Evolutionary conservation across 2,888 invertebrate species (phyloP), one percentile per base, ranked within the genome.

Genomic region (Phaonia tiefii): DNA sequence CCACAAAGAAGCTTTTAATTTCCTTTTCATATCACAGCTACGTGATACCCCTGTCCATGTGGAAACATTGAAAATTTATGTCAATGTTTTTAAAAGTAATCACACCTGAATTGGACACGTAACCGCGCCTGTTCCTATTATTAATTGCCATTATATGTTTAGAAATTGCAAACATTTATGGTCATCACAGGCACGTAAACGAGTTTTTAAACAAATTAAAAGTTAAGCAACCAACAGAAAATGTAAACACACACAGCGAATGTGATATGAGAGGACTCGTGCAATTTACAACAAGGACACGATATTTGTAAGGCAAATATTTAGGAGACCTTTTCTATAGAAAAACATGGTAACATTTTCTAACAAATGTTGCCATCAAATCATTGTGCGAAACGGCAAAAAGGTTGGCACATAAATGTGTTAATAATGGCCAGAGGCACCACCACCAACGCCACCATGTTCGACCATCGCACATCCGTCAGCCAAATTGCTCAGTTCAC

Each of bases 361-460:
- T 22, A 31, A 44, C 31, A 71, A 22, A 31, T 51, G 26, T 58
- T n/a, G 26, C 20, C 17, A 49, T 22, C 49, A 15, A n/a, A 26
- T 49, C 58, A 58, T 74, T 75, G 80, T 66, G 77, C 80, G 67
- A 81, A 81, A 81, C 78, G 58, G 71, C 78, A 78, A 81, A 81
- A 78, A 81, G 80, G 77, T 81, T 81, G 75, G 71, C 77, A 81
- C 78, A 81, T 78, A 75, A 78, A 81, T 72, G 80, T 81, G 77
- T 78, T 81, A 81, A 81, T 78, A 81, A 69, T 60, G 31, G 54
- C 70, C 65, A 39, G 44, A 70, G 60, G 58, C 67, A 73, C 51
- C 54, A 74, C 13, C n/a, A 15, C 25, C 63, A 5, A 49, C 49
- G 4, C 49, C 8, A 31, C 8, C 31, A 3, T 5, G 31, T 31